phyloP scores from a whole-genome alignment of 2,888 invertebrate species.

The Brachyopa scutellaris region DNA sequence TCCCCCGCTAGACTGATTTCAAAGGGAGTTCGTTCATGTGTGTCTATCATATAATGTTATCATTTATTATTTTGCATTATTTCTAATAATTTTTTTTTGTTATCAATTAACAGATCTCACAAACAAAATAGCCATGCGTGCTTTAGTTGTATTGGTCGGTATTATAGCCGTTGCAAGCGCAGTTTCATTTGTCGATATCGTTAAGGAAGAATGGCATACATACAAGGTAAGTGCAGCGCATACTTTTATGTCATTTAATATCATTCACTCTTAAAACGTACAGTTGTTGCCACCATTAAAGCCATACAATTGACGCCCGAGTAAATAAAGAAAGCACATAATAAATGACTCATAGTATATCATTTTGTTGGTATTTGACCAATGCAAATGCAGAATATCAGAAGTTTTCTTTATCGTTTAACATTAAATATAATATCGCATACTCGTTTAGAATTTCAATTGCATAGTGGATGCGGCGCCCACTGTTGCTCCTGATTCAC shows the following conservation, averaged over 20 bases:
- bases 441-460: conserved; percentile 11
- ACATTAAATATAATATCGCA: neutral
- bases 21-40: no score
- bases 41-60: no score
- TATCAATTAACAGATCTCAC: conserved; percentile 31
- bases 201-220: conserved; percentile 89
- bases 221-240: conserved; percentile 88
- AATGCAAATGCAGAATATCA: neutral
- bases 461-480: conserved; percentile 30
- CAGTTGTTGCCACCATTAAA: no score
- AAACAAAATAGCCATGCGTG: conserved; percentile 43
- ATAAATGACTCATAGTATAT: no score
- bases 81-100: neutral
- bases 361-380: no score
- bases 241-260: conserved; percentile 23
- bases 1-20: no score
- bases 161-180: conserved; percentile 85
- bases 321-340: no score
- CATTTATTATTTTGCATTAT: neutral
- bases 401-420: neutral
- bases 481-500: neutral
- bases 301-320: no score
- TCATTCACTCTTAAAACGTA: neutral
- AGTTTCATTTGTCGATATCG: conserved; percentile 88
- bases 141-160: conserved; percentile 76